Percentiles rank a stretch among this genome's conserved stretches.
Conservation (phyloP, 2,797 vertebrate genomes). For the Synanceia verrucosa region DNA sequence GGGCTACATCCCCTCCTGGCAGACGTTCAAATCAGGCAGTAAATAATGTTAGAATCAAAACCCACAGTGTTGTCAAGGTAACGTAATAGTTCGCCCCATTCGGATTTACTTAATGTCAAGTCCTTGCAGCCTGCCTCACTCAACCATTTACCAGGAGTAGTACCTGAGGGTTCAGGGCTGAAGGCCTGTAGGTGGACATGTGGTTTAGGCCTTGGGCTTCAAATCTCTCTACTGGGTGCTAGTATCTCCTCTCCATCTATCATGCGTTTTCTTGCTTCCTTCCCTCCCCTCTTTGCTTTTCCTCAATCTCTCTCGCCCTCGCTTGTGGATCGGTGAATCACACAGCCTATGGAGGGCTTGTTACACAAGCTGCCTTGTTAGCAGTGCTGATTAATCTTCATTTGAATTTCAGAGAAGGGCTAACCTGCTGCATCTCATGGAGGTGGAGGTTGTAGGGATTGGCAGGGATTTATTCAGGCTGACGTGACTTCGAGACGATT, state of each 20-base stretch:
- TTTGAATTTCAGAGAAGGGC: constrained; percentile 67
- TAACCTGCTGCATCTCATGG: constrained; percentile 59
- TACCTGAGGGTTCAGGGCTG: not conserved
- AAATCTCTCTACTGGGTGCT: not conserved
- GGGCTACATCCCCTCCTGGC: too few relatives aligned
- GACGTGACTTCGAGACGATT: not conserved
- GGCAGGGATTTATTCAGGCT: constrained; percentile 33
- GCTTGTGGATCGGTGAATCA: constrained; percentile 30
- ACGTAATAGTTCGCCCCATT: not conserved
- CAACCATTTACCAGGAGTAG: not conserved
- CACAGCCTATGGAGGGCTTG: constrained; percentile 37
- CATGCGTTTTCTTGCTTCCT: not conserved
- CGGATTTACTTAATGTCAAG: too few relatives aligned
- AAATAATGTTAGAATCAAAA: not conserved
- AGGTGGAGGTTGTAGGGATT: constrained; percentile 32
- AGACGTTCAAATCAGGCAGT: not conserved
- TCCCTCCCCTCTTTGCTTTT: not conserved
- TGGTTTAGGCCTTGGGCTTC: not conserved
- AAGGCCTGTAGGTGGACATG: not conserved
- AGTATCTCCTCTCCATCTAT: constrained; percentile 1
- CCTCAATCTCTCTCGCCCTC: not conserved
- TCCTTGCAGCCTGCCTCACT: not conserved
- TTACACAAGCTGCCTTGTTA: constrained; percentile 60
- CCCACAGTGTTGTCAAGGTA: not conserved
- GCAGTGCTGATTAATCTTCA: constrained; percentile 74